These are phyloP conservation scores for Luperina testacea DNA, from an alignment of 2,888 invertebrate species.

Conservation along the genomic window DNA sequence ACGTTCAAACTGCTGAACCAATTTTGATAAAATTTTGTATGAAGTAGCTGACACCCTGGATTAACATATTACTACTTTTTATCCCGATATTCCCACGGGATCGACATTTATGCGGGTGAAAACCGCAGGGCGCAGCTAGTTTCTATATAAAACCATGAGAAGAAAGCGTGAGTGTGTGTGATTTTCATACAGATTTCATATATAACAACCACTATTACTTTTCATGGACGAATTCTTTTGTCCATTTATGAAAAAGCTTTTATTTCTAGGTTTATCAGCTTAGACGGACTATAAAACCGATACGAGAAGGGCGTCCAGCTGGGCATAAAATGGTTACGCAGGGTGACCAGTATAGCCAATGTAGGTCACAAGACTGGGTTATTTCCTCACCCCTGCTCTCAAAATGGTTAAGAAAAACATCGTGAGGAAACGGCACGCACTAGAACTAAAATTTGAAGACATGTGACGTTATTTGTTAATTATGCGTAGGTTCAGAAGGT, in stretches of 20 bases:
- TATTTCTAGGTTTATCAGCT: conserved; percentile 13
- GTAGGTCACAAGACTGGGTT: not conserved
- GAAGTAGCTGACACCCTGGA: too few relatives aligned
- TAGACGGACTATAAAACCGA: conserved; percentile 5
- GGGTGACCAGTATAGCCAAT: not conserved
- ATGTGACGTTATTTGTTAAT: too few relatives aligned
- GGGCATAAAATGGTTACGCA: conserved; percentile 1
- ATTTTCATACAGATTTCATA: not conserved
- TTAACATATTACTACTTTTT: too few relatives aligned
- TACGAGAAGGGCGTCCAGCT: not conserved
- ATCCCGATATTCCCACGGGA: too few relatives aligned
- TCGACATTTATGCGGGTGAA: too few relatives aligned
- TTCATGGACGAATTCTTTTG: conserved; percentile 2
- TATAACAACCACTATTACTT: not conserved
- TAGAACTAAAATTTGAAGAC: not conserved
- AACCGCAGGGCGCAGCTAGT: too few relatives aligned
- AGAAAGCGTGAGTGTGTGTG: too few relatives aligned
- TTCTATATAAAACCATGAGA: too few relatives aligned
- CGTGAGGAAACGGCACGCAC: not conserved
- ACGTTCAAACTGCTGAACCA: too few relatives aligned
- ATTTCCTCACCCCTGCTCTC: not conserved
- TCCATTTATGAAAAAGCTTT: conserved; percentile 16
- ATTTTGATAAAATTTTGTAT: too few relatives aligned
- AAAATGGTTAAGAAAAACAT: not conserved
- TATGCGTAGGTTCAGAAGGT: not conserved